Evolutionary conservation across 1,140 invertebrate genomes (phyloP).

Genomic region (Pseudomyrmex cubaensis): DNA sequence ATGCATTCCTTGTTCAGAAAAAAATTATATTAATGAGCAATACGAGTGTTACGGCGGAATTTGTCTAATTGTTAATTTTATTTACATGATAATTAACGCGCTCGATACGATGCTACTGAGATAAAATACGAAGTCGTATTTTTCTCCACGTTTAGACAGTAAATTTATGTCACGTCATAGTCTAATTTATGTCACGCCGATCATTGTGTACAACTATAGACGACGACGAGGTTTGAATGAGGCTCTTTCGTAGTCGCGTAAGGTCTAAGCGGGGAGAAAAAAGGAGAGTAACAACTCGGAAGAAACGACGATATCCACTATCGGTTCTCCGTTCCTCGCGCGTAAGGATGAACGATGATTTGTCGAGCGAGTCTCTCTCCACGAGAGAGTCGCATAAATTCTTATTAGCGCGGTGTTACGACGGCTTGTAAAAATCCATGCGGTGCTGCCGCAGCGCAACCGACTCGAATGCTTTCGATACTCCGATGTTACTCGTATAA

Average conservation of each 20-base stretch:
- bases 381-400: slow-evolving; percentile 75
- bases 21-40: too few relatives aligned
- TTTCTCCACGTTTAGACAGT: background rate
- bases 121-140: background rate
- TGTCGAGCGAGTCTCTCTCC: slow-evolving; percentile 61
- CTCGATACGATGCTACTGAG: background rate
- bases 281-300: slow-evolving; percentile 35
- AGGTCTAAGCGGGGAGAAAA: slow-evolving; percentile 33
- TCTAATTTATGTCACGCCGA: slow-evolving; percentile 31
- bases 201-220: background rate
- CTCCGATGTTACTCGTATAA: background rate
- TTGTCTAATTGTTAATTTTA: background rate
- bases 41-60: too few relatives aligned
- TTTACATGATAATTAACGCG: background rate
- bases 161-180: too few relatives aligned
- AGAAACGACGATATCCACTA: slow-evolving; percentile 51
- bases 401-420: slow-evolving; percentile 75
- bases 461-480: slow-evolving; percentile 21
- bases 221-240: slow-evolving; percentile 17
- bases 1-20: background rate
- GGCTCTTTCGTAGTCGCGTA: slow-evolving; percentile 33
- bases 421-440: slow-evolving; percentile 65
- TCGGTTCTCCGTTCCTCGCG: slow-evolving; percentile 37
- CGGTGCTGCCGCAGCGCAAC: slow-evolving; percentile 17
- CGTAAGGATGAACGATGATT: slow-evolving; percentile 75